Percentiles rank a stretch among this genome's conserved stretches.
Conservation (phyloP, 2,888 invertebrate genomes). For the Morpho deidamia region DNA sequence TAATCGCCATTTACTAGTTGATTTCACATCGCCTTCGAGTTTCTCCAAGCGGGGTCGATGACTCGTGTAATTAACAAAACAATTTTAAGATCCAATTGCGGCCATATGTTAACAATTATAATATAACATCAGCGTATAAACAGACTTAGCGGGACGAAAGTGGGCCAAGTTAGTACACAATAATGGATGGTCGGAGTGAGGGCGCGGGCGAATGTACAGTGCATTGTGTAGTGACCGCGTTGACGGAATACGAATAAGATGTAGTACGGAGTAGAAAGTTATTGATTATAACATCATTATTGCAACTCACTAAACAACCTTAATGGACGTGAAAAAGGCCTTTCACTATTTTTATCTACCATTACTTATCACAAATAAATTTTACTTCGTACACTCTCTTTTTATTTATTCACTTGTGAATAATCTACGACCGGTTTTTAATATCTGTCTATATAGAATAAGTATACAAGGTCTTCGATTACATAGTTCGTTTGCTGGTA, state of each 20-base stretch:
- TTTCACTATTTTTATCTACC: conserved; percentile 9
- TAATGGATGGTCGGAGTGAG: conserved; percentile 37
- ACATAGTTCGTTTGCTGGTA: no score
- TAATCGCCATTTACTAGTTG: conserved; percentile 14
- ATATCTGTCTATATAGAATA: no score
- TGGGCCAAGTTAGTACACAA: conserved; percentile 37
- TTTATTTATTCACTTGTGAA: no score
- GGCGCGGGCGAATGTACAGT: conserved; percentile 30
- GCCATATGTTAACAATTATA: conserved; percentile 20
- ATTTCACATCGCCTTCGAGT: conserved; percentile 46
- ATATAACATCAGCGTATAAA: conserved; percentile 19
- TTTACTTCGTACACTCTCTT: no score
- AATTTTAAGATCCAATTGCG: conserved; percentile 24
- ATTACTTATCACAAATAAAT: background rate
- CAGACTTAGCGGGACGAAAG: conserved; percentile 37
- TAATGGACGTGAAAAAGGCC: conserved; percentile 13
- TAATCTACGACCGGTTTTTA: no score
- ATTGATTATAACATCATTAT: conserved; percentile 32
- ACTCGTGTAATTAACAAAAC: conserved; percentile 32
- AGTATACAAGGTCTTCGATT: no score
- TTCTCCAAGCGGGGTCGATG: conserved; percentile 47
- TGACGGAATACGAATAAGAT: conserved; percentile 41
- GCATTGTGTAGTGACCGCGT: conserved; percentile 36
- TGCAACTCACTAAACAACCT: conserved; percentile 22
- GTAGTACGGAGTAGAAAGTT: conserved; percentile 43